These are phyloP conservation scores for Macropodus opercularis DNA, from an alignment of 2,797 vertebrate species.

Conservation along the genomic window DNA sequence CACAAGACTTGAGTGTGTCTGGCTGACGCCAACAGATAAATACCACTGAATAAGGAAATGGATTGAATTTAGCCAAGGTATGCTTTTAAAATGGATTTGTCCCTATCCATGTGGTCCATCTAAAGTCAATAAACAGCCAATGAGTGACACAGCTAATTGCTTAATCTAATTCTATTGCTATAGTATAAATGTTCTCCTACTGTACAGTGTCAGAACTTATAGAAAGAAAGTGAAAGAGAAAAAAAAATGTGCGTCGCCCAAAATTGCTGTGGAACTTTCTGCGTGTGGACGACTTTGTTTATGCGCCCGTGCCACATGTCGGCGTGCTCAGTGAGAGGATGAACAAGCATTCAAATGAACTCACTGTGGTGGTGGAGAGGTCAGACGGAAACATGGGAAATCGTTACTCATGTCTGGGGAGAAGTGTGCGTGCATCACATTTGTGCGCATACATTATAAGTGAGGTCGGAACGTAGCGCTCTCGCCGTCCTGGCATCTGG, in stretches of 20 bases:
- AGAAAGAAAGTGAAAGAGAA: conserved; percentile 11
- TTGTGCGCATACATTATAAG: conserved; percentile 46
- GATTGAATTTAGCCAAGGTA: conserved; percentile 81
- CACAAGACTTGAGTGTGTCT: conserved; percentile 80
- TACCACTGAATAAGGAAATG: conserved; percentile 82
- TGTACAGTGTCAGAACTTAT: conserved; percentile 66
- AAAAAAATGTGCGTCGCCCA: background rate
- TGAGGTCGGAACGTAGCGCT: conserved; percentile 55
- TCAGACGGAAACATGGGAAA: conserved; percentile 61
- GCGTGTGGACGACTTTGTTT: conserved; percentile 14
- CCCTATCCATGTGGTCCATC: conserved; percentile 84
- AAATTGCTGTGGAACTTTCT: conserved; percentile 10
- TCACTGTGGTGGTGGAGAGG: conserved; percentile 48
- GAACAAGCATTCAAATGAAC: conserved; percentile 48
- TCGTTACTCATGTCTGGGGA: conserved; percentile 64
- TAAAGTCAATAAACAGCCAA: conserved; percentile 90
- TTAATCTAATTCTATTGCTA: conserved; percentile 86
- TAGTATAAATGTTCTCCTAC: conserved; percentile 80
- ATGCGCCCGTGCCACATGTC: conserved; percentile 18
- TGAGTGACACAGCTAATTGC: conserved; percentile 90
- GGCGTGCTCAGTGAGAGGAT: conserved; percentile 14
- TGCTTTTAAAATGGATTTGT: conserved; percentile 86
- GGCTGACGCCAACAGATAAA: conserved; percentile 86
- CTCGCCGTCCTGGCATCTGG: conserved; percentile 24
- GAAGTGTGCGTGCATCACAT: conserved; percentile 51